These are phyloP conservation scores for Heterocephalus glaber DNA, from an alignment of 2,113 vertebrate genomes.

Conservation along the genomic window DNA sequence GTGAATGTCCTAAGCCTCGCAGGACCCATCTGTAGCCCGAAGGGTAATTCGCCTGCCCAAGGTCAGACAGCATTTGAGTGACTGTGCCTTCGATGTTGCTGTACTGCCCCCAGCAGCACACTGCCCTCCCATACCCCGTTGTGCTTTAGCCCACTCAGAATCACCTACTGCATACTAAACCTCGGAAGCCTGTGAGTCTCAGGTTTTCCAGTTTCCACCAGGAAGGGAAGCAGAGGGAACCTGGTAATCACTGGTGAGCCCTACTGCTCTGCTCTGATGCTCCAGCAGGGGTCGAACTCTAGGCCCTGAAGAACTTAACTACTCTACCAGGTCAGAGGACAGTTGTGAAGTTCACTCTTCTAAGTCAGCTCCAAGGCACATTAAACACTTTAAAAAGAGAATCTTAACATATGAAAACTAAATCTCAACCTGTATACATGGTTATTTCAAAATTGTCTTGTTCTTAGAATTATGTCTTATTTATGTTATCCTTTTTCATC, in stretches of 20 bases:
- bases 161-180: neutral
- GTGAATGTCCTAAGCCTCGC: neutral
- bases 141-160: neutral
- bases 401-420: neutral
- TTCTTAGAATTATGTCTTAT: neutral
- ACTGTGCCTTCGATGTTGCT: neutral
- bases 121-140: neutral
- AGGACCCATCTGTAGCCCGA: neutral
- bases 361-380: neutral
- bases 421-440: neutral
- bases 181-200: neutral
- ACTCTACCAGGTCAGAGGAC: neutral
- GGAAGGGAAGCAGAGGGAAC: neutral
- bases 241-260: neutral
- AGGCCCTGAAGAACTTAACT: neutral
- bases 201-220: neutral
- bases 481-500: neutral
- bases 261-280: neutral
- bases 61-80: neutral
- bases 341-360: neutral
- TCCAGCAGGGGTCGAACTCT: neutral
- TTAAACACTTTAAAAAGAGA: neutral
- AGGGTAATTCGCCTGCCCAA: neutral
- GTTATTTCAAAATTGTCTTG: neutral
- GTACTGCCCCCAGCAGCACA: neutral